Base-by-base conservation (phyloP, 2,797 vertebrate genomes). In the Tiaroga cobitis region DNA sequence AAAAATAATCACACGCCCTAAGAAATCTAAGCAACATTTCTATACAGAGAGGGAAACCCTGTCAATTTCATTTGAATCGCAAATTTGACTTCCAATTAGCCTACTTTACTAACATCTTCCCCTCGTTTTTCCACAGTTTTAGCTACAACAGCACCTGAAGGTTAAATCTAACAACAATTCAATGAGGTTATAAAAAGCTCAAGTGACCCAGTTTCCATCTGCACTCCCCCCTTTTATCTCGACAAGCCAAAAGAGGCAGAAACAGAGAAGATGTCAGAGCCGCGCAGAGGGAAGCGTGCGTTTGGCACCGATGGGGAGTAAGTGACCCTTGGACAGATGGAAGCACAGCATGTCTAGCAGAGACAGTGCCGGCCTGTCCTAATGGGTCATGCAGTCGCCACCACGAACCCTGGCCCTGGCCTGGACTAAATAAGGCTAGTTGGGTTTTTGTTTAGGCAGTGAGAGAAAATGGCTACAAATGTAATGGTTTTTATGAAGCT, bases 241-340 rank as follows among this genome's bases (percentile, higher is more conserved):
- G 81, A 86, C 84, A 83, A 89, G 49, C 78, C 76, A 77, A 81
- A 82, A 59, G 61, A 84, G n/a, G 69, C 85, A 85, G 76, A 87
- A 61, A 82, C 26, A 19, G 83, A 63, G 73, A 88, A 82, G 75
- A 90, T 69, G 68, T 90, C 61, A 86, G 65, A 41, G 41, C 24
- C 26, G 29, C 26, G 34, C 54, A 18, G 77, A 79, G 82, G 70
- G 69, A 86, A 84, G 68, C 82, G 0, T 85, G 85, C 79, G 86
- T 73, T 86, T 82, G 69, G 84, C 77, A 51, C 68, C 81, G 26
- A 29, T 32, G 56, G 83, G 61, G 32, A 76, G 80, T 51, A 51
- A 81, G 82, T 87, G 89, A 84, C 90, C 91, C 82, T 46, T 79
- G 73, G 89, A 89, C 93, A 93, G 93, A 94, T 94, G 93, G 93